These are phyloP conservation scores for Ramphastos sulfuratus DNA, from an alignment of 2,113 vertebrate genomes.

Conservation along the genomic window DNA sequence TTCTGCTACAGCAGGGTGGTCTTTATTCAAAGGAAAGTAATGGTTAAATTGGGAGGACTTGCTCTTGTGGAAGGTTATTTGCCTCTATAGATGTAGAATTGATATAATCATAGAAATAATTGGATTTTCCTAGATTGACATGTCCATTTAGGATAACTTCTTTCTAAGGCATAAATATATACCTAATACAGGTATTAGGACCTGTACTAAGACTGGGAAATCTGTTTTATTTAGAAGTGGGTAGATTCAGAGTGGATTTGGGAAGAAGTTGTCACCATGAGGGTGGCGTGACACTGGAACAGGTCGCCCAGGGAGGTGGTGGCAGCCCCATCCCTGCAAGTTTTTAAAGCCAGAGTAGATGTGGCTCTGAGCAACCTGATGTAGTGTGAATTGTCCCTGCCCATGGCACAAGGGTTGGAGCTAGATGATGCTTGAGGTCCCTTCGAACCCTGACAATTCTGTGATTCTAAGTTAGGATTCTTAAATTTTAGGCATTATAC, in stretches of 20 bases:
- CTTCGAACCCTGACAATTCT: no score
- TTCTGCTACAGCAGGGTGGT: background rate
- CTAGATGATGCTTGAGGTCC: no score
- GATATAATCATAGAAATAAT: background rate
- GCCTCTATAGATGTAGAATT: background rate
- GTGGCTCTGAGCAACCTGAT: no score
- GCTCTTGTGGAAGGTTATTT: background rate
- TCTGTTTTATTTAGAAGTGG: background rate
- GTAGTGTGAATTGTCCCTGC: no score
- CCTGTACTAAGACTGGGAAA: background rate
- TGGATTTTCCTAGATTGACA: background rate
- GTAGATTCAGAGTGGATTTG: no score
- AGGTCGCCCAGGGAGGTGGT: no score
- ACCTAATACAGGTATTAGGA: background rate
- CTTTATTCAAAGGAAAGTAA: background rate
- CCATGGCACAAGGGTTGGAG: no score
- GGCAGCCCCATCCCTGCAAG: no score
- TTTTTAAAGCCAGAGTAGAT: no score
- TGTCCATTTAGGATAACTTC: background rate
- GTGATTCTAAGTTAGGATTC: background rate
- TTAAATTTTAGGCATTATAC: slow-evolving; percentile 31
- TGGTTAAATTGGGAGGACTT: background rate
- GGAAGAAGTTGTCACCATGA: no score
- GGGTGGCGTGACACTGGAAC: no score
- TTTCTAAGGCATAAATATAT: background rate